Conservation (phyloP, 2,797 vertebrate genomes). For the Fistularia tabacaria region DNA sequence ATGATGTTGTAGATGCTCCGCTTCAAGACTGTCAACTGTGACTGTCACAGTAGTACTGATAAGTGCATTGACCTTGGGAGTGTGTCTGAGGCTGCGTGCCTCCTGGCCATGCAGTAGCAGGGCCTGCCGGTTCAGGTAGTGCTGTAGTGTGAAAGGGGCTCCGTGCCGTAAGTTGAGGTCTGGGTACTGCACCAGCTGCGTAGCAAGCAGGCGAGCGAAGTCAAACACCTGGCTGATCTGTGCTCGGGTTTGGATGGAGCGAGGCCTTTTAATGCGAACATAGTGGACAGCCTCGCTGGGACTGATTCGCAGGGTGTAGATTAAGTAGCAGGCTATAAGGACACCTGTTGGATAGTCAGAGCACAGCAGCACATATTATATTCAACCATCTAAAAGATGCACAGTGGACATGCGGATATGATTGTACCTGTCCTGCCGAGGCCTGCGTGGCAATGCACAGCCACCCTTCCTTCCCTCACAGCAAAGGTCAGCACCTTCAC, state of each 20-base stretch:
- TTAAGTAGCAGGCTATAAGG: conserved; percentile 80
- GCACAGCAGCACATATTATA: neutral
- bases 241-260: conserved; percentile 78
- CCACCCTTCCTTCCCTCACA: conserved; percentile 77
- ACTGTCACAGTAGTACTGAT: too few species aligned
- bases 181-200: conserved; percentile 74
- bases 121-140: conserved; percentile 74
- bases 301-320: conserved; percentile 77
- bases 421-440: conserved; percentile 78
- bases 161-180: conserved; percentile 64
- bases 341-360: conserved; percentile 67
- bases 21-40: too few species aligned
- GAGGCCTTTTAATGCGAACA: conserved; percentile 77
- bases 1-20: too few species aligned
- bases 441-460: conserved; percentile 83
- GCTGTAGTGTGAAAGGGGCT: conserved; percentile 71
- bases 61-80: conserved; percentile 70
- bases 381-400: too few species aligned
- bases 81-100: conserved; percentile 69
- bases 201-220: conserved; percentile 73
- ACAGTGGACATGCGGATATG: too few species aligned
- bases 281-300: conserved; percentile 80
- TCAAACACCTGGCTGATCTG: conserved; percentile 81
- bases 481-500: conserved; percentile 82
- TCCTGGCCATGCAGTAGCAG: conserved; percentile 79